These are phyloP conservation scores for Pammene fasciana DNA, from an alignment of 2,888 invertebrate species.

Conservation along the genomic window DNA sequence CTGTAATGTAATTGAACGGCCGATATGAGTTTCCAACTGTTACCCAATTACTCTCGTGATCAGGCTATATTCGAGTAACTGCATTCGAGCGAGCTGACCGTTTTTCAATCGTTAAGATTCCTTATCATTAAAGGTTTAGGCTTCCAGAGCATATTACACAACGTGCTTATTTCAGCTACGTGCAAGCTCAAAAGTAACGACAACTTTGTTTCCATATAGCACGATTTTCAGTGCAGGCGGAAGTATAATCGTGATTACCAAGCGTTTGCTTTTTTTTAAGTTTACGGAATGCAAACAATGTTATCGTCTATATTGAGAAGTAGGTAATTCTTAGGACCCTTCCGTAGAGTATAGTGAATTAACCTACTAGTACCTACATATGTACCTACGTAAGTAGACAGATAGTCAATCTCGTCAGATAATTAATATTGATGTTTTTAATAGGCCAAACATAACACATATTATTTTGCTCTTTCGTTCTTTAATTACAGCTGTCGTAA, in stretches of 20 bases:
- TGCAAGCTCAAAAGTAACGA: not conserved
- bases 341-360: too few relatives aligned
- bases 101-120: conserved; percentile 3
- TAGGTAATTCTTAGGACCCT: too few relatives aligned
- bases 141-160: not conserved
- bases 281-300: too few relatives aligned
- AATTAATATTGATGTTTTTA: not conserved
- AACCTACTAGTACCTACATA: too few relatives aligned
- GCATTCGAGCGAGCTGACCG: conserved; percentile 34
- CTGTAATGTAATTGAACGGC: conserved; percentile 40
- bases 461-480: not conserved
- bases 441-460: not conserved
- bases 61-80: conserved; percentile 40
- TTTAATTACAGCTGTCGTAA: not conserved
- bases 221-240: not conserved
- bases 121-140: conserved; percentile 5
- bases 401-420: too few relatives aligned
- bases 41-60: conserved; percentile 37
- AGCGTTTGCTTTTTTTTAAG: too few relatives aligned
- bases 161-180: conserved; percentile 1
- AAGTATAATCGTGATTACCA: too few relatives aligned
- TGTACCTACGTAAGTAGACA: too few relatives aligned
- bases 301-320: too few relatives aligned
- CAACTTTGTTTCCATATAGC: not conserved
- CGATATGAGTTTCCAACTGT: conserved; percentile 41